Evolutionary conservation across 2,888 invertebrate species (phyloP), one percentile per base, ranked within the genome.

Genomic region (Acronicta psi): DNA sequence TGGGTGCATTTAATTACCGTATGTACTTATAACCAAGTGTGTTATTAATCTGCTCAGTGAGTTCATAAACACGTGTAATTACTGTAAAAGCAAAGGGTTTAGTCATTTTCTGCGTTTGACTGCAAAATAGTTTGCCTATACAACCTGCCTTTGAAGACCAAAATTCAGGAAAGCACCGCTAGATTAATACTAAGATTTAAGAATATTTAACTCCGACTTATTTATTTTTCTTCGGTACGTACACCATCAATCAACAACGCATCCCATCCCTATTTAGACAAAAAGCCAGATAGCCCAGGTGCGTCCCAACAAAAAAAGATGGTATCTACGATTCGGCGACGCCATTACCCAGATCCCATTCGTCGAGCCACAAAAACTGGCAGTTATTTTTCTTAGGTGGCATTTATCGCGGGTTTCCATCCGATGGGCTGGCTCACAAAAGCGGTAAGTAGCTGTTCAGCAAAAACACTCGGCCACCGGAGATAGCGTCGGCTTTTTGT

Each of bases 301-400:
- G 70, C 54, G 71, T 59, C 50, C 44, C 45, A 51, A 73, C 72
- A 77, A 74, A 77, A 34, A 75, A 59, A 69, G 77, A 77, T 69
- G 53, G 37, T 70, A 75, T 75, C 75, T 49, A 2, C 36, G 43
- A 55, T 51, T 62, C 51, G 43, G 59, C 55, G 63, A 46, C 64
- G 67, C 77, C 69, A 76, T 73, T 70, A 60, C 75, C 61, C 59
- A 58, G 75, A 67, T 53, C 5, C 60, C 66, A 69, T 69, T 75
- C 59, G 64, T 56, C 42, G 57, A 36, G 62, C 46, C 36, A 63
- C 73, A 77, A 77, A 80, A 80, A 79, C 64, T 50, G 43, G 38
- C 50, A 63, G 70, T 69, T 78, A 81, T 82, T 80, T 82, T 82
- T 81, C 79, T 80, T 77, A 71, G 59, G 76, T 59, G 73, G 69